These are phyloP conservation scores for Melospiza georgiana DNA, from an alignment of 2,113 vertebrate species.

Conservation along the genomic window DNA sequence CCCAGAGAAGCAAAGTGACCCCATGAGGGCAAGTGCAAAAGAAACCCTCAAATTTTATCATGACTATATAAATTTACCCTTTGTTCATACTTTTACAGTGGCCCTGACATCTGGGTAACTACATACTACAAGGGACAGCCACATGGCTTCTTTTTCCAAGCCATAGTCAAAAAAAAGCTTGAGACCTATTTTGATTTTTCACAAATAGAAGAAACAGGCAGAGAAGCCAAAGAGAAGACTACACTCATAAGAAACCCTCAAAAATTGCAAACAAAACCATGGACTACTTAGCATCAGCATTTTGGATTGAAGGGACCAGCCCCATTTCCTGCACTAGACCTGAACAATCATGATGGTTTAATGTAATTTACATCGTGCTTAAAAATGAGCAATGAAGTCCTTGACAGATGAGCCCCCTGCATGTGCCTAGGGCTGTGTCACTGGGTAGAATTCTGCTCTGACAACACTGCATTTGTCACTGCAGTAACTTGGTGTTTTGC, in stretches of 20 bases:
- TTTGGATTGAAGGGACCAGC: slow-evolving; percentile 8
- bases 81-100: background rate
- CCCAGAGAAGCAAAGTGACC: background rate
- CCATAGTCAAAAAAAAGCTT: background rate
- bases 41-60: background rate
- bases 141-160: background rate
- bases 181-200: background rate
- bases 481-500: slow-evolving; percentile 52
- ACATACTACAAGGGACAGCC: background rate
- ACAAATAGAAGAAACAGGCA: background rate
- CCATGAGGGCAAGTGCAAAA: background rate
- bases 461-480: slow-evolving; percentile 58
- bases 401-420: slow-evolving; percentile 53
- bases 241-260: background rate
- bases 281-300: background rate
- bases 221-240: background rate
- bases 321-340: background rate
- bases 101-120: background rate
- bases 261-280: background rate
- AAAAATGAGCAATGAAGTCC: slow-evolving; percentile 60
- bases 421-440: slow-evolving; percentile 9
- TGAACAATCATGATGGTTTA: slow-evolving; percentile 4
- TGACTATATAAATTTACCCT: background rate
- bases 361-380: slow-evolving; percentile 38
- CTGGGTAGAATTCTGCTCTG: slow-evolving; percentile 46